Base-by-base conservation (phyloP, 1,140 invertebrate genomes). In the Brachionus asplanchnoidis region DNA sequence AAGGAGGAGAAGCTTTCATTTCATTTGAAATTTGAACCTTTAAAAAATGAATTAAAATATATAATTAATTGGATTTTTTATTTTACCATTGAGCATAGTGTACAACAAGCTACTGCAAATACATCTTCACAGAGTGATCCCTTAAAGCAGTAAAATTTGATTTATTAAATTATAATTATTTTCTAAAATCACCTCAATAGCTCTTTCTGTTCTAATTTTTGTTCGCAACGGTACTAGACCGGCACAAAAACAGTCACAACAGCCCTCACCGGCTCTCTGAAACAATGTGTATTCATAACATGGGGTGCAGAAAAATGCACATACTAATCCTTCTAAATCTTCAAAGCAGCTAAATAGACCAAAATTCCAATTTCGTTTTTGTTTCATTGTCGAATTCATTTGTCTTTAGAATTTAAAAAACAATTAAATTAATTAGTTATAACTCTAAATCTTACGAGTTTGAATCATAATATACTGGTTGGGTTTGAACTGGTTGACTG, bases 201-300 rank as follows among this genome's bases (percentile, higher is more conserved):
- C 79, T 82, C 79, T 60, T 46, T 82, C 26, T 11, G 53, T 82
- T 60, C 79, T 60, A 82, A 82, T 20, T 65, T 82, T 82, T 26
- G 79, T 82, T 65, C 79, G 14, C 6, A 82, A 17, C 1, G 79
- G 53, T 28, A 82, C 9, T 11, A 82, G 26, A 6, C 79, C 79
- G 20, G 36, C 79, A 17, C 32, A 82, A 26, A 32, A 46, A 40
- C 79, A 82, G 14, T 46, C 65, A 68, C 79, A 82, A 26, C 14
- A 82, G n/a, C 40, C 53, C 17, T 82, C 79, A 12, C 79, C 79
- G 9, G 79, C 53, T 26, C 36, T 46, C 4, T 23, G 4, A 82
- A 65, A 82, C 23, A 82, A 11, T 0, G 11, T 12, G 9, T 20
- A 40, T n/a, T 20, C 9, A 65, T 14, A 82, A n/a, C 79, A 82